Evolutionary conservation across 2,888 invertebrate species (phyloP), one percentile per base, ranked within the genome.

Genomic region (Mystacides longicornis): DNA sequence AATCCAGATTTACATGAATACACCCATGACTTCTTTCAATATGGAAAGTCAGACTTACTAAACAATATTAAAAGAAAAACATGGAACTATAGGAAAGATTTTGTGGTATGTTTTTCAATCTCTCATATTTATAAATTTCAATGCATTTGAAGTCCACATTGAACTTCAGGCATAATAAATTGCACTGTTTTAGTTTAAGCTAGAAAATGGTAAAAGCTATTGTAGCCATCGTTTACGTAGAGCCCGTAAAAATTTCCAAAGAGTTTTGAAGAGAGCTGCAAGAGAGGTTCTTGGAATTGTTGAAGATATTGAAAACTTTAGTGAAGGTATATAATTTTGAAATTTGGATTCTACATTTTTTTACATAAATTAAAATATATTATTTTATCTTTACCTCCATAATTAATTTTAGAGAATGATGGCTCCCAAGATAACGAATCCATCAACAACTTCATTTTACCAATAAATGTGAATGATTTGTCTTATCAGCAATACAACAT

Each of bases 1-100:
- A 80, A 80, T 64, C 79, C 79, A 22, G 75, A 77, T 55, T 75
- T 81, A 65, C 81, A 81, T 61, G 81, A 82, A 62, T 82, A 81
- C 67, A 69, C 78, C 23, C 81, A 82, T 62, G 81, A 80, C 58
- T 72, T 73, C 63, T 82, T 82, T 63, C 77, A 78, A 63, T 72
- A 68, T 48, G 78, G 77, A 27, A 73, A 78, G 56, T 71, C 75
- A 0, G 81, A 82, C 57, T 65, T 81, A 53, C 64, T 82, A 11
- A 72, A 75, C 57, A 75, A 75, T 67, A 80, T 82, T 22, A 77
- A 77, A 46, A 70, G 82, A 51, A 81, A 81, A 67, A 71, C 73
- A 16, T 66, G 75, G 52, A 69, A 72, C 49, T 67, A 75, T 63
- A 74, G 72, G 64, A 70, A 58, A 66, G 37, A 60, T 68, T 14